Conservation (phyloP, 2,888 invertebrate genomes). For the Nipponacmea schrenckii region DNA sequence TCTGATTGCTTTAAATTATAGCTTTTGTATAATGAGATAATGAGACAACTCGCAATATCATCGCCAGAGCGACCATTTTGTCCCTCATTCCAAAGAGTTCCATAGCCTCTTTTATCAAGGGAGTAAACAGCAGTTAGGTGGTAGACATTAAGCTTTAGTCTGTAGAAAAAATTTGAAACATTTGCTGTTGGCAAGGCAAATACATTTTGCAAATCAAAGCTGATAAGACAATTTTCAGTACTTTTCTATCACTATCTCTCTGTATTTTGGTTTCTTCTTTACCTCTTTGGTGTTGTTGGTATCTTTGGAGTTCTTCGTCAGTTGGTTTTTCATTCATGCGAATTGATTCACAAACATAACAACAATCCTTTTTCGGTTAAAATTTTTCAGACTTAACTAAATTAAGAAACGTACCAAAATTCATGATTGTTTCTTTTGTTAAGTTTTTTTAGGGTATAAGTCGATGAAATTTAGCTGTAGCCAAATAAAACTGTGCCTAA, state of each 20-base stretch:
- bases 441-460: too few relatives aligned
- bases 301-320: neutral
- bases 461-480: too few relatives aligned
- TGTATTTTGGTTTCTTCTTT: neutral
- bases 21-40: neutral
- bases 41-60: constrained; percentile 10
- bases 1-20: neutral
- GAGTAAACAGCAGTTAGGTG: constrained; percentile 14
- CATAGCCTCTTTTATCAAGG: neutral
- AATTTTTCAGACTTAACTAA: too few relatives aligned
- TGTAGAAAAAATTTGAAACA: constrained; percentile 1
- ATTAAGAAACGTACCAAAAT: too few relatives aligned
- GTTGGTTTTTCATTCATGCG: neutral
- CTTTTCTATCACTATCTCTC: neutral
- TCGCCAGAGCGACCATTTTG: constrained; percentile 2
- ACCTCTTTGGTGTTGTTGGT: neutral
- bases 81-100: constrained; percentile 9
- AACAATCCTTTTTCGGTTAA: constrained; percentile 18
- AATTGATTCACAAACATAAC: constrained; percentile 18
- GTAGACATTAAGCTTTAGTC: neutral
- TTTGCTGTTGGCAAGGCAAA: constrained; percentile 6
- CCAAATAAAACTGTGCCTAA: too few relatives aligned
- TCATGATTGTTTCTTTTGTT: too few relatives aligned
- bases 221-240: neutral
- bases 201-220: constrained; percentile 18